Conservation (phyloP, 92 coral and sea anemone species). For the Blastomussa wellsi region DNA sequence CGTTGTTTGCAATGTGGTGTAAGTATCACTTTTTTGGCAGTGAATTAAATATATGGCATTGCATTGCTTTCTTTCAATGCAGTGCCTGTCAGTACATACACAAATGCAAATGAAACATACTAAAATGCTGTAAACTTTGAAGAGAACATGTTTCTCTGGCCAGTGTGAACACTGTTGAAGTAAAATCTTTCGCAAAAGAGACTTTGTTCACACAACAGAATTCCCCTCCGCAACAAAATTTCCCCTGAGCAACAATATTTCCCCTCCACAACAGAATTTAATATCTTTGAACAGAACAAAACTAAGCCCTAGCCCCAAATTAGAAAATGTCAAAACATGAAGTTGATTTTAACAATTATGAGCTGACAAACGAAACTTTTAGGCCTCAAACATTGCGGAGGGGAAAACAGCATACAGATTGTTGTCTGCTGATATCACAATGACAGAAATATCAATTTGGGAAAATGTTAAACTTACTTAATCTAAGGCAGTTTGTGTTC, state of each 20-base stretch:
- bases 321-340: background rate
- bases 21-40: too few species aligned
- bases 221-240: background rate
- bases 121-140: too few species aligned
- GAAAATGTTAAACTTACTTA: slow-evolving; percentile 1
- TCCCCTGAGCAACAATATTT: background rate
- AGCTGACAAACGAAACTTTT: background rate
- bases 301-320: slow-evolving; percentile 10
- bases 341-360: background rate
- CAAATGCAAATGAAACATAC: too few species aligned
- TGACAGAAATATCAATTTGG: background rate
- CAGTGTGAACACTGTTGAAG: background rate
- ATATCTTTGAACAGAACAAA: slow-evolving; percentile 1
- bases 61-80: too few species aligned
- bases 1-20: too few species aligned
- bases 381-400: background rate
- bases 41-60: too few species aligned
- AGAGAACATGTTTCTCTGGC: background rate
- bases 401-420: slow-evolving; percentile 1
- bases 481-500: slow-evolving; percentile 1
- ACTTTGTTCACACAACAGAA: background rate
- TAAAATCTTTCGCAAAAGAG: background rate
- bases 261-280: too few species aligned
- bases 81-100: too few species aligned
- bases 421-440: background rate